Conservation (phyloP, 2,888 invertebrate genomes). For the Torymus auratus region DNA sequence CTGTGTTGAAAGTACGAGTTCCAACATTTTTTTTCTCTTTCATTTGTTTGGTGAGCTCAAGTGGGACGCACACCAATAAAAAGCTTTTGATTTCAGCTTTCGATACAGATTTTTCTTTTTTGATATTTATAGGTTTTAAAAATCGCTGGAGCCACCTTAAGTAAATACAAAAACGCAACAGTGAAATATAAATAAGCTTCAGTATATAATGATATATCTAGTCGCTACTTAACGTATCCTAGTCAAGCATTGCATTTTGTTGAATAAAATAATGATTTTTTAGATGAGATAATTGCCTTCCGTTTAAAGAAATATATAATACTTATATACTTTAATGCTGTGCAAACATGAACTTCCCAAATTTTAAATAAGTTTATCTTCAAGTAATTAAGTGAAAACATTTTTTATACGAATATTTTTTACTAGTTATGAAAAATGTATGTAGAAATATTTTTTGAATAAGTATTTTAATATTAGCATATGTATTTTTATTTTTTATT, state of each 20-base stretch:
- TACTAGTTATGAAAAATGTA: conserved; percentile 19
- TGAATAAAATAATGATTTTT: conserved; percentile 5
- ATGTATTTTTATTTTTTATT: conserved; percentile 4
- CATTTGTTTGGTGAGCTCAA: too few relatives aligned
- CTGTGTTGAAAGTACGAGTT: too few relatives aligned
- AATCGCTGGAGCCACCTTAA: too few relatives aligned
- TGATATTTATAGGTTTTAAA: too few relatives aligned
- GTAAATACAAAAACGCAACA: conserved; percentile 11
- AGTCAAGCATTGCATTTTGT: conserved; percentile 73
- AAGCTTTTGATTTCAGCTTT: too few relatives aligned
- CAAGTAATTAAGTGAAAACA: conserved; percentile 2
- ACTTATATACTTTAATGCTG: conserved; percentile 29
- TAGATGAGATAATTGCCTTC: background rate
- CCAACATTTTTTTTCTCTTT: too few relatives aligned
- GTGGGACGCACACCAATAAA: too few relatives aligned
- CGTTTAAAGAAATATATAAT: conserved; percentile 15
- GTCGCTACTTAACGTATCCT: conserved; percentile 74
- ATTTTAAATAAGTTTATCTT: conserved; percentile 16
- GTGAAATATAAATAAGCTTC: conserved; percentile 35
- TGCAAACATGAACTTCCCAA: background rate
- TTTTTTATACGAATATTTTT: conserved; percentile 30
- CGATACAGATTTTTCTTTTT: too few relatives aligned
- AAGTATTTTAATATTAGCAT: conserved; percentile 19
- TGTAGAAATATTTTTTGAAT: conserved; percentile 26
- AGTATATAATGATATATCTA: conserved; percentile 66